phyloP scores from a whole-genome alignment of 2,113 vertebrate species.

The Callorhinus ursinus region DNA sequence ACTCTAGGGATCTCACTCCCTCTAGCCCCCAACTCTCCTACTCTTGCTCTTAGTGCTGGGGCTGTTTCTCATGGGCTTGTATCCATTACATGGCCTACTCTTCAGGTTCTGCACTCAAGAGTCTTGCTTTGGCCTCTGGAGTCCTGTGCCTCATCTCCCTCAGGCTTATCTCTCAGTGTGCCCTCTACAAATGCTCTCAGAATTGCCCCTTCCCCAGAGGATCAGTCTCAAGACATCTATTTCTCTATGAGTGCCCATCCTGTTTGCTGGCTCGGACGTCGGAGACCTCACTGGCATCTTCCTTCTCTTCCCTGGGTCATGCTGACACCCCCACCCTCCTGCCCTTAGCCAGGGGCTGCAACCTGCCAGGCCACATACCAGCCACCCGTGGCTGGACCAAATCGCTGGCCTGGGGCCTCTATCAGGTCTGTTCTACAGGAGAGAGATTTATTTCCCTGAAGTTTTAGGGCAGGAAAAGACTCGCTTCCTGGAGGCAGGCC shows the following conservation, averaged over 20 bases:
- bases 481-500: conserved; percentile 68
- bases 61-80: background rate
- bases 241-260: background rate
- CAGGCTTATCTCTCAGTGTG: background rate
- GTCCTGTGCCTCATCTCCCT: background rate
- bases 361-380: conserved; percentile 29
- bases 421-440: conserved; percentile 49
- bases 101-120: background rate
- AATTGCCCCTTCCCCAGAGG: background rate
- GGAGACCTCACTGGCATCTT: background rate
- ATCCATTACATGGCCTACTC: background rate
- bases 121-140: background rate
- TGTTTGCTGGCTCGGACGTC: background rate
- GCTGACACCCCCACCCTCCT: background rate
- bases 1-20: background rate
- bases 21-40: background rate
- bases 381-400: background rate
- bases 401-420: conserved; percentile 32
- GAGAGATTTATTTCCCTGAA: conserved; percentile 74
- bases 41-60: background rate
- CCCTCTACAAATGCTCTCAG: background rate
- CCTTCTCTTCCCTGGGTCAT: background rate
- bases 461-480: conserved; percentile 77
- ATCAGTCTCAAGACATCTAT: background rate
- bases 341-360: background rate